Evolutionary conservation across 1,140 invertebrate genomes (phyloP), one percentile per base, ranked within the genome.

Genomic region (Copidosoma floridanum): DNA sequence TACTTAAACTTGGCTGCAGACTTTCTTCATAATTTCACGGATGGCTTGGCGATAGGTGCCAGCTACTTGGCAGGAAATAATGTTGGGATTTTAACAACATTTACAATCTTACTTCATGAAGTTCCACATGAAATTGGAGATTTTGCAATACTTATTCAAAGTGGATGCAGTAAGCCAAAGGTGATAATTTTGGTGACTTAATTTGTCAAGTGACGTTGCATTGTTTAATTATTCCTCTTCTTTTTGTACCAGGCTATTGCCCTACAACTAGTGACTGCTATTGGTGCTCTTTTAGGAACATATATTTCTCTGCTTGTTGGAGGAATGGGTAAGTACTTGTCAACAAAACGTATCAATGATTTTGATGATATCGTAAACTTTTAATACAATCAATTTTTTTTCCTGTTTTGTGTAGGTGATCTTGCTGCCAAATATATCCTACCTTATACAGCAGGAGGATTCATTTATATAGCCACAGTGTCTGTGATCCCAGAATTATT

Each of bases 61-160:
- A 97, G 95, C n/a, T 99, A 91, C 77, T 85, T 97, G 64, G 94
- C 92, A 66, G 94, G 95, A 8, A 84, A 87, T 68, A 88, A 78
- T 68, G 83, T 93, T 65, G 92, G 92, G 12, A 84, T 93, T 41
- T 83, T 97, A 6, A 98, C 96, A 6, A 97, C 95, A 18, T 80
- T 95, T 23, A 97, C 94, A 1, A 97, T 99, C 72, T 82, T 99
- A 24, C 81, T 99, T 32, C 96, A 98, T 79, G 96, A 98, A 85
- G 89, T 99, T 62, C 96, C 96, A 48, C 96, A 98, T 83, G 96
- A 99, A 83, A 97, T 99, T 74, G 96, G 96, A 50, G 96, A 99
- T 81, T 99, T 97, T 85, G 95, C 96, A 29, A 97, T 98, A 78
- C 84, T 99, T 20, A 86, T 98, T 52, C 93, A 97, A 78, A 95